phyloP scores from a whole-genome alignment of 2,888 invertebrate genomes.

The Eilema sororculum region DNA sequence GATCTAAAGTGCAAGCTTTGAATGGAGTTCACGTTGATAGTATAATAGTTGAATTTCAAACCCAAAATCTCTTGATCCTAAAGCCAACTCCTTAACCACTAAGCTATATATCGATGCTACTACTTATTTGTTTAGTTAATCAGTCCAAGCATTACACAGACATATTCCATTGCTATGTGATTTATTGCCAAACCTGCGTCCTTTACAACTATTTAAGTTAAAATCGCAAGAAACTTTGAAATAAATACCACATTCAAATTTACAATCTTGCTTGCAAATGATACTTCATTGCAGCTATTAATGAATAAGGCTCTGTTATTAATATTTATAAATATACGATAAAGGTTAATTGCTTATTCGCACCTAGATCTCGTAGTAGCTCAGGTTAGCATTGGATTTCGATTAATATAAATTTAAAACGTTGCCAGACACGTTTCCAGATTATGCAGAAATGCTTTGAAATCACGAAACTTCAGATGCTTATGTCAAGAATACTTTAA shows the following conservation, averaged over 20 bases:
- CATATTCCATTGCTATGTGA: not conserved
- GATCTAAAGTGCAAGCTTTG: no score
- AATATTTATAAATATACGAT: slow-evolving; percentile 48
- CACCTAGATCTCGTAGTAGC: slow-evolving; percentile 35
- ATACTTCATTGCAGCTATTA: slow-evolving; percentile 40
- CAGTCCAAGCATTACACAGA: not conserved
- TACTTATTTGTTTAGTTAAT: not conserved
- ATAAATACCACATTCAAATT: slow-evolving; percentile 26
- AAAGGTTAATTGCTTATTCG: slow-evolving; percentile 54
- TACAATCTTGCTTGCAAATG: slow-evolving; percentile 35
- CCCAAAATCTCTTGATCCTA: no score
- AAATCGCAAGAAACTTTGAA: slow-evolving; percentile 8
- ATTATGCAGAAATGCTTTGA: not conserved
- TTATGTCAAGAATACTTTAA: not conserved
- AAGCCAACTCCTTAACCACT: no score
- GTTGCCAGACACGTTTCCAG: slow-evolving; percentile 23
- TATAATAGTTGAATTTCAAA: no score
- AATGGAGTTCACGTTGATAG: no score
- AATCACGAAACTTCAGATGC: not conserved
- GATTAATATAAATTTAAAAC: slow-evolving; percentile 41
- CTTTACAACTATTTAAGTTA: slow-evolving; percentile 13
- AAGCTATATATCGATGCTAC: not conserved
- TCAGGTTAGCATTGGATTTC: slow-evolving; percentile 46
- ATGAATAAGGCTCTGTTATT: slow-evolving; percentile 47
- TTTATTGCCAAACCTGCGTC: slow-evolving; percentile 6